Conservation (phyloP, 2,888 invertebrate genomes). For the Sarcophaga variegata region DNA sequence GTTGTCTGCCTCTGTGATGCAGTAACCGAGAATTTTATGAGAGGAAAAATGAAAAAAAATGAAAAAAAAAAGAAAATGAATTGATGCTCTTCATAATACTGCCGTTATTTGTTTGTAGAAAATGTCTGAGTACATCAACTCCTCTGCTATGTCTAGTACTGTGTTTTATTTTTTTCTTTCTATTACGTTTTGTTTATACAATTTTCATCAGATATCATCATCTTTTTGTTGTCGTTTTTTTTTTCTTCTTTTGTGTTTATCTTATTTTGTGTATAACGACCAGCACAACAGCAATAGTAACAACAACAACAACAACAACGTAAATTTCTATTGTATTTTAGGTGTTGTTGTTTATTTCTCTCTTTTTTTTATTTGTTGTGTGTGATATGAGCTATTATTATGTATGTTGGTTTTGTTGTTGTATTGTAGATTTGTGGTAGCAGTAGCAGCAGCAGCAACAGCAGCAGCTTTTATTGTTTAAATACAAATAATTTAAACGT, state of each 20-base stretch:
- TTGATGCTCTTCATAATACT: too few relatives aligned
- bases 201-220: too few relatives aligned
- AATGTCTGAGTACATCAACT: too few relatives aligned
- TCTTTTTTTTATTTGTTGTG: not conserved
- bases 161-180: too few relatives aligned
- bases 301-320: not conserved
- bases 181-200: too few relatives aligned
- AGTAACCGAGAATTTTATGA: too few relatives aligned
- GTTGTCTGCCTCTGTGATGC: not conserved
- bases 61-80: too few relatives aligned
- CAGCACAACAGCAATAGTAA: not conserved
- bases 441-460: not conserved
- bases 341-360: not conserved
- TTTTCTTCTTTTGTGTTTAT: not conserved
- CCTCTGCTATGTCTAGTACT: too few relatives aligned
- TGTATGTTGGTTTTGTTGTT: not conserved
- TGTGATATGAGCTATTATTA: not conserved
- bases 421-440: not conserved
- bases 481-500: conserved; percentile 31
- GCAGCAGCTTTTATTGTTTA: not conserved
- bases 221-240: too few relatives aligned
- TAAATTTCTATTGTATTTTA: not conserved
- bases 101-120: too few relatives aligned
- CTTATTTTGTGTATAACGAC: not conserved
- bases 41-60: too few relatives aligned